Percentiles rank a stretch among this genome's conserved stretches.
phyloP scores from a whole-genome alignment of 2,113 vertebrate species.

The Pelecanoides urinatrix region DNA sequence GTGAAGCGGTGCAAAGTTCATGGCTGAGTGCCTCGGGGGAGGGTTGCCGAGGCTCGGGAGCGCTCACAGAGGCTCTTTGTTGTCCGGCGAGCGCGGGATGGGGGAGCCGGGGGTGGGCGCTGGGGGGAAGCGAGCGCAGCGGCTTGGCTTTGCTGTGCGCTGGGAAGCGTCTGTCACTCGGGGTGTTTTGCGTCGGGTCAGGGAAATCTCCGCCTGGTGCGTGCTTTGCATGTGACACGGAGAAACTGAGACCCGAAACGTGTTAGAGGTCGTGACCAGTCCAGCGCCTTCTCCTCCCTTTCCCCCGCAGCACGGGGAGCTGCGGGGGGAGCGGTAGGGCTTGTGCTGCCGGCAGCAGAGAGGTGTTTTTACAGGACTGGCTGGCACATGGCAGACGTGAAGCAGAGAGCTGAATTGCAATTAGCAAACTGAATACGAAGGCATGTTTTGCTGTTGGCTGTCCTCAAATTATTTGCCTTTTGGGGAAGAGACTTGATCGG shows the following conservation, averaged over 20 bases:
- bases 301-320: background rate
- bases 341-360: background rate
- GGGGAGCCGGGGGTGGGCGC: background rate
- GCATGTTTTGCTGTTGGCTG: background rate
- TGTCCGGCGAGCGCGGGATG: background rate
- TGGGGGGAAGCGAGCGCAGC: no score
- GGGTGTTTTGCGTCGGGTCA: background rate
- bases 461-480: background rate
- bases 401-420: rapidly evolving
- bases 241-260: rapidly evolving
- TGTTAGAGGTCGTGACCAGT: rapidly evolving
- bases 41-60: background rate
- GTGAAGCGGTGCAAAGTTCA: background rate
- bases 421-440: rapidly evolving
- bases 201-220: background rate
- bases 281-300: rapidly evolving
- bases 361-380: rapidly evolving
- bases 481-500: background rate
- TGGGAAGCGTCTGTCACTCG: rapidly evolving
- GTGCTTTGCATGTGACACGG: background rate
- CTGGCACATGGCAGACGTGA: rapidly evolving
- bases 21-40: background rate
- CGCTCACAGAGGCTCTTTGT: background rate
- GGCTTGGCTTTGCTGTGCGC: background rate
- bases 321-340: rapidly evolving